Evolutionary conservation across 92 coral and sea anemone species (phyloP), one percentile per base, ranked within the genome.

Genomic region (Parazoanthus atlanticus): DNA sequence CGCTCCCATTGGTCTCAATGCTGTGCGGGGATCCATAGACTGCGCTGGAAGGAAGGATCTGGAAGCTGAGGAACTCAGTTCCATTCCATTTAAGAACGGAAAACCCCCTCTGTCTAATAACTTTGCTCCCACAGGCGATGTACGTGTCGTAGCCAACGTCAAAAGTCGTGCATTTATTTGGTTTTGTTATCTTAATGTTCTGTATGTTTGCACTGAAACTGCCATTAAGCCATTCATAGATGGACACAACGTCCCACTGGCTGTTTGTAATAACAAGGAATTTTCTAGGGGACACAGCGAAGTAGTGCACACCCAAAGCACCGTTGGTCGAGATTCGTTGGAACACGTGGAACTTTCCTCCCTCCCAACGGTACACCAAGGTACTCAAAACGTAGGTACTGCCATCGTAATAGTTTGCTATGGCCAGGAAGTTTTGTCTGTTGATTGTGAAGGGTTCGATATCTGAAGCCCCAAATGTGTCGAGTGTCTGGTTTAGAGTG

Each of bases 401-500:
- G 3, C 21, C 77, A 73, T 73, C 21, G 15, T n/a, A 11, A 43
- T 56, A 0, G 77, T 89, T 89, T 13, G 88, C 88, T 40, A 89
- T 76, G 3, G 91, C 88, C 28, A 89, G 77, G 79, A 81, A 89
- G 67, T 43, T 47, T 5, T 49, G 36, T 25, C 88, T 88, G 21
- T 83, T 65, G 26, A 82, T 73, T 19, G 38, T 16, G 43, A 81
- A 88, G 32, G 41, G 61, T 23, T 88, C 74, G 36, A 88, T 54
- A 36, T 16, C 88, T 58, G 0, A 0, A 6, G 84, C 91, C 56
- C 88, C 91, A 52, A 74, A 56, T 15, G 91, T 89, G 76, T 56
- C 41, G 33, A 89, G 88, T 8, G 76, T 78, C 34, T 31, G 13
- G 40, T 31, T 32, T 16, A 73, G 32, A 7, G 21, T 73, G 41